These are phyloP conservation scores for Macrosoma leucophasiata DNA, from an alignment of 2,888 invertebrate genomes.

Conservation along the genomic window DNA sequence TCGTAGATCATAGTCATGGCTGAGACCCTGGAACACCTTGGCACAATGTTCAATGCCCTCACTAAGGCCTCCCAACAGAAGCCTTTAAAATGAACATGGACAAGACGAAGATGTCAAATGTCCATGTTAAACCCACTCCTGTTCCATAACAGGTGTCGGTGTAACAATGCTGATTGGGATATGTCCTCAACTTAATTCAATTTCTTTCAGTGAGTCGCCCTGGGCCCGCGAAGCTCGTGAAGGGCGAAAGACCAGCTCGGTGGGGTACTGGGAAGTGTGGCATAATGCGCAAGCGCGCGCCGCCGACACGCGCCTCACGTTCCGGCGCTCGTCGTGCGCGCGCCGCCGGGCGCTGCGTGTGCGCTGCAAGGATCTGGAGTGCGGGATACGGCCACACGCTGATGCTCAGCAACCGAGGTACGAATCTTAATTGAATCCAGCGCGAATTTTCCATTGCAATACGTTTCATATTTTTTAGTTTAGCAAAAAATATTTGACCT, in stretches of 20 bases:
- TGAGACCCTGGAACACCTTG: no score
- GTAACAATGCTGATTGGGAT: no score
- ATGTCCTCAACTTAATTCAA: not conserved
- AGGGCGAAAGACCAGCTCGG: constrained; percentile 47
- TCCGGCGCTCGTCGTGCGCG: constrained; percentile 78
- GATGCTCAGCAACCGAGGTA: constrained; percentile 81
- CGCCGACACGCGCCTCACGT: constrained; percentile 78
- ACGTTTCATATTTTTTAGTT: no score
- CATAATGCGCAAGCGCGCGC: constrained; percentile 69
- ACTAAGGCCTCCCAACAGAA: no score
- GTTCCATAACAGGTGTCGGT: no score
- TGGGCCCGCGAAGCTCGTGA: constrained; percentile 63
- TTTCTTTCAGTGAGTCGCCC: constrained; percentile 46
- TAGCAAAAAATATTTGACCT: no score
- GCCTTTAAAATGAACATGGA: no score
- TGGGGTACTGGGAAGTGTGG: constrained; percentile 78
- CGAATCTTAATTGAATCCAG: constrained; percentile 8
- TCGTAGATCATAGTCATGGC: no score
- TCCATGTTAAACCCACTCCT: no score
- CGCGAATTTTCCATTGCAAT: no score
- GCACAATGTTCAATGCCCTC: no score
- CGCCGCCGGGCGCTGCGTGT: constrained; percentile 79
- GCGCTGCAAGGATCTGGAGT: constrained; percentile 80
- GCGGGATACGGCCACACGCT: constrained; percentile 81
- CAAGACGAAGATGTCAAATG: no score